phyloP scores from a whole-genome alignment of 1,140 invertebrate species.

The Drosophila ohnishii region DNA sequence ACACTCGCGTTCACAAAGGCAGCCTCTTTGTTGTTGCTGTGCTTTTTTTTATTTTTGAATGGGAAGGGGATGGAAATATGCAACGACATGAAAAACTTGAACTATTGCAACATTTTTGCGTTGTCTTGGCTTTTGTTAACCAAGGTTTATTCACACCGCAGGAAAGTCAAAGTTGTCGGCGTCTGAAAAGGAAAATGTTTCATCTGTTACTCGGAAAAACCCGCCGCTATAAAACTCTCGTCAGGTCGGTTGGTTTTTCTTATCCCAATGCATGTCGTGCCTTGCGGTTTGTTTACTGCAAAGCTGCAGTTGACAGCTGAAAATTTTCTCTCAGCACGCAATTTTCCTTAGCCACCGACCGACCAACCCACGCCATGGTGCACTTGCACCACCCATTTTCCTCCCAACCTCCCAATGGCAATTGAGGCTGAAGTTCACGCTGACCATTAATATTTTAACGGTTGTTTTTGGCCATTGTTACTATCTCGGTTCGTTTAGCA shows the following conservation, averaged over 20 bases:
- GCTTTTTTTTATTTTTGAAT: neutral
- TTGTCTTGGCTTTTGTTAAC: constrained; percentile 38
- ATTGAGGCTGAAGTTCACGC: constrained; percentile 32
- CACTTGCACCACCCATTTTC: constrained; percentile 5
- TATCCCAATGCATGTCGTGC: constrained; percentile 34
- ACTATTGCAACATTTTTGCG: constrained; percentile 75
- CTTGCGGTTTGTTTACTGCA: constrained; percentile 41
- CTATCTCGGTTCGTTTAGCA: constrained; percentile 44
- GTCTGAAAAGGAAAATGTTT: constrained; percentile 51
- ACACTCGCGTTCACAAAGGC: constrained; percentile 34
- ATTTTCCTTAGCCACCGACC: constrained; percentile 23
- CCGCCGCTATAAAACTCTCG: constrained; percentile 15
- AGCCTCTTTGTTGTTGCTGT: constrained; percentile 56
- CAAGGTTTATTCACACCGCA: constrained; percentile 77
- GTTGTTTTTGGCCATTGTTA: constrained; percentile 40
- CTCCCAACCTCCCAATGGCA: constrained; percentile 1
- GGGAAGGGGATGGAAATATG: constrained; percentile 52
- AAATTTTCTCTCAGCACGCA: constrained; percentile 56
- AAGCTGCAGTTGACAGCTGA: constrained; percentile 48
- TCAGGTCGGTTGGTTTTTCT: constrained; percentile 17
- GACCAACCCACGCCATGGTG: neutral
- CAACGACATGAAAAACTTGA: constrained; percentile 76
- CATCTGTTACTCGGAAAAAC: constrained; percentile 39
- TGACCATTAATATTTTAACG: constrained; percentile 65
- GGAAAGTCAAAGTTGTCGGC: constrained; percentile 60